Evolutionary conservation across 2,113 vertebrate species (phyloP), one percentile per base, ranked within the genome.

Genomic region (Nipponia nippon): DNA sequence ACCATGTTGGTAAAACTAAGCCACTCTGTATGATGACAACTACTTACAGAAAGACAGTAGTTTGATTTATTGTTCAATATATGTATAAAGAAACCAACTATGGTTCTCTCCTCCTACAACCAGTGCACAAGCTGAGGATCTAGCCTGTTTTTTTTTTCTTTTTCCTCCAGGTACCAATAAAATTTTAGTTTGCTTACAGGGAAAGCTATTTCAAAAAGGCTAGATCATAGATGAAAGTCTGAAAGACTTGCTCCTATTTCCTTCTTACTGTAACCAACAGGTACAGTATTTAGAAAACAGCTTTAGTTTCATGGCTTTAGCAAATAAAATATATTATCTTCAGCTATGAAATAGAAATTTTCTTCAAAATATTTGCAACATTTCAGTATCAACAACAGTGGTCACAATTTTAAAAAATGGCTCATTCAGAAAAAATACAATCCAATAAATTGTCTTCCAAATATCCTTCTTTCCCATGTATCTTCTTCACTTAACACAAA

Each of bases 81-180:
- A 47, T 0, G 0, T 55, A 29, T 36, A 59, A 62, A 55, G 16
- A 84, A 65, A 46, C 3, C 3, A 65, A 3, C 7, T 59, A 34
- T 36, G 11, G 9, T 59, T 87, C 26, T 61, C 14, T 34, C 14
- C 11, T 78, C 30, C 34, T 4, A 53, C 21, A 53, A 53, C 11
- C 38, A 17, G 6, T 61, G 19, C 47, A 59, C 16, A 65, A 82
- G 13, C 25, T 49, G 18, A 87, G 15, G 26, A 53, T 77, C 11
- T 27, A 50, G 44, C 15, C 15, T 32, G 20, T 29, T 27, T 55
- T 55, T 21, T 49, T 77, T 38, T 63, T 62, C 4, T 30, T 66
- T 65, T 80, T 49, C 7, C 40, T 55, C 23, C 29, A 61, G n/a
- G 10, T 27, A 44, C 5, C 23, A 20, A 55, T 72, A 55, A 38